These are phyloP conservation scores for Hippoglossus stenolepis DNA, from an alignment of 2,113 vertebrate species.

Conservation along the genomic window DNA sequence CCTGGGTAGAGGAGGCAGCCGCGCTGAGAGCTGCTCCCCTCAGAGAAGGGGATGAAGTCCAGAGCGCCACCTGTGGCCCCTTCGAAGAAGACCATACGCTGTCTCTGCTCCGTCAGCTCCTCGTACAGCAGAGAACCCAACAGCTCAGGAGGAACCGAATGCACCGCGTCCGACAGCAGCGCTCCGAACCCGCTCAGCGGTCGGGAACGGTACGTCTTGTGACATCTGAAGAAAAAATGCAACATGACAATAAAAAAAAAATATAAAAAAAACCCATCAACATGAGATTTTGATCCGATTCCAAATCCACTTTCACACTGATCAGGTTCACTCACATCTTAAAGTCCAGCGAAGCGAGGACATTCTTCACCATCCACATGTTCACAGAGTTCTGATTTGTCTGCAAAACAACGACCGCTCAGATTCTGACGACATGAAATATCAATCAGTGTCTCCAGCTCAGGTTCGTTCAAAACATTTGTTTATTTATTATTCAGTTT, in stretches of 20 bases:
- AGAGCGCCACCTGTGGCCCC: slow-evolving; percentile 84
- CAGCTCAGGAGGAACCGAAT: slow-evolving; percentile 76
- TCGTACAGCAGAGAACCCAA: slow-evolving; percentile 81
- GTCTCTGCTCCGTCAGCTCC: slow-evolving; percentile 80
- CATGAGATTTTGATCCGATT: not conserved
- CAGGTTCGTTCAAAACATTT: not conserved
- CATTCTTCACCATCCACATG: slow-evolving; percentile 23
- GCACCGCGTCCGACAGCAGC: slow-evolving; percentile 75
- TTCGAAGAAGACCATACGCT: slow-evolving; percentile 75
- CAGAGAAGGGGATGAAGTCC: slow-evolving; percentile 72
- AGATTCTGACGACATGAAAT: not conserved
- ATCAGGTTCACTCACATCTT: slow-evolving; percentile 50
- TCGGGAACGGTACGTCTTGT: fast-evolving
- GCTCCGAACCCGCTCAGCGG: not conserved
- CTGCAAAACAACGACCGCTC: slow-evolving; percentile 25
- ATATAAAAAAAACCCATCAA: not conserved
- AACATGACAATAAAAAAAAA: too few species aligned
- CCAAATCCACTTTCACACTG: too few species aligned
- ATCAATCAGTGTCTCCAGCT: too few species aligned
- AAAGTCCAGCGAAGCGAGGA: slow-evolving; percentile 21
- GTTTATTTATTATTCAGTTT: not conserved
- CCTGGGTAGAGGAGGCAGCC: slow-evolving; percentile 84
- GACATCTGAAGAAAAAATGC: slow-evolving; percentile 24
- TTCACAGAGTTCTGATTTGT: not conserved
- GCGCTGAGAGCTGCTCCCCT: not conserved